Conservation (phyloP, 2,888 invertebrate genomes). For the Dryococelus australis region DNA sequence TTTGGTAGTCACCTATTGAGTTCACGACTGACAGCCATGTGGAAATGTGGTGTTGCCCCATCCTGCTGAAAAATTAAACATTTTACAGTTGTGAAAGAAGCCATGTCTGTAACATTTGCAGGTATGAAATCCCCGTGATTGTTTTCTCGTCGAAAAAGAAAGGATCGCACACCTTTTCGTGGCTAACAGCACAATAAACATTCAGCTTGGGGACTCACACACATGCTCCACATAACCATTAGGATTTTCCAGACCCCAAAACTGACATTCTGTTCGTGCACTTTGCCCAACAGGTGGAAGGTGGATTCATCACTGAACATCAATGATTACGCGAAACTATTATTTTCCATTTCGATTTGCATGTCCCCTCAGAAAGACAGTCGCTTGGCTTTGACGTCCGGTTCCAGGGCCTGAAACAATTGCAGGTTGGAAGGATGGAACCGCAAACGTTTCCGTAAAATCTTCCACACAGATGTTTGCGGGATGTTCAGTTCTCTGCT, state of each 20-base stretch:
- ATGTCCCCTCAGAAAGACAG: background rate
- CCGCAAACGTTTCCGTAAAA: slow-evolving; percentile 33
- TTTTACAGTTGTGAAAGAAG: background rate
- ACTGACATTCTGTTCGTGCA: slow-evolving; percentile 12
- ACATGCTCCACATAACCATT: background rate
- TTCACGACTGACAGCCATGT: background rate
- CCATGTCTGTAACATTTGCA: background rate
- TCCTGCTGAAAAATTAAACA: background rate
- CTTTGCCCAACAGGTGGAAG: background rate
- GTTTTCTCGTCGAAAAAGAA: background rate
- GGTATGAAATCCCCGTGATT: slow-evolving; percentile 12
- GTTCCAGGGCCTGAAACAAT: slow-evolving; percentile 24
- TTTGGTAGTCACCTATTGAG: background rate
- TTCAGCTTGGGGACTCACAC: background rate
- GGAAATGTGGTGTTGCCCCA: background rate
- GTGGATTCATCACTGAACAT: background rate
- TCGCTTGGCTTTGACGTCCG: background rate
- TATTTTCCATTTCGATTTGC: background rate
- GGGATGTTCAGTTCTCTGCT: slow-evolving; percentile 24
- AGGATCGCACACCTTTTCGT: background rate
- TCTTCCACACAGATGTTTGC: slow-evolving; percentile 19
- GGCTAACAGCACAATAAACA: background rate
- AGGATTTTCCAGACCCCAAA: slow-evolving; percentile 17
- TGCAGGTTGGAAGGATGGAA: slow-evolving; percentile 26
- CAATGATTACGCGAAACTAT: background rate